Base-by-base conservation (phyloP, 1,140 invertebrate species). In the Lerema accius region DNA sequence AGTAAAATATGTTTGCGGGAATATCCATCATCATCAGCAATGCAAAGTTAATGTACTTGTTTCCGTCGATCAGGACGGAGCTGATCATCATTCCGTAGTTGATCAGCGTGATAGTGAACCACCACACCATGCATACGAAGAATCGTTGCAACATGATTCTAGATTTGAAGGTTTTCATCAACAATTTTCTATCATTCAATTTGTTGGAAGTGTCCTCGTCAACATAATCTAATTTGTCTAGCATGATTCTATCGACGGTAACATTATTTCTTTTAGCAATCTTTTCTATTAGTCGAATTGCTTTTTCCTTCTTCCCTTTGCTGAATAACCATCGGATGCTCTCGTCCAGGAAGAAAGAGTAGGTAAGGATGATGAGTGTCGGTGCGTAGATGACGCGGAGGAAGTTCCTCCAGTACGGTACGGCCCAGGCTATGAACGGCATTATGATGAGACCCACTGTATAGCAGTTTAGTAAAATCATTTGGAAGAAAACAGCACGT, bases 81-180 rank as follows among this genome's bases (percentile, higher is more conserved):
- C 96, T 96, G 28, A 97, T 92, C 35, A 95, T 95, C 53, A 97
- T 87, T 0, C 96, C 96, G 74, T 97, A 97, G 82, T 96, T 97
- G 6, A 96, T 94, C 53, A 97, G 93, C 0, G 94, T 94, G 65
- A 94, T 94, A 0, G 94, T 94, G 13, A 95, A 92, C 95, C 94
- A 96, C 89, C 93, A 95, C 71, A 95, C 93, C 58, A 92, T 93
- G 60, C 95, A 94, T 23, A 94, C 93, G 0, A 94, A 75, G 49
- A 90, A 86, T 43, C 86, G 71, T 40, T 82, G 76, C 67, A 89
- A 69, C 84, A 89, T 86, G 10, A 90, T 76, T 40, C 55, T 76
- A 0, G 85, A 90, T 28, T 70, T 79, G 49, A 89, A 88, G 0
- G 84, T 89, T 58, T 86, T 82, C 28, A 86, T 16, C 15, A 89